Base-by-base conservation (phyloP, 2,888 invertebrate genomes). In the Stenurella melanura region DNA sequence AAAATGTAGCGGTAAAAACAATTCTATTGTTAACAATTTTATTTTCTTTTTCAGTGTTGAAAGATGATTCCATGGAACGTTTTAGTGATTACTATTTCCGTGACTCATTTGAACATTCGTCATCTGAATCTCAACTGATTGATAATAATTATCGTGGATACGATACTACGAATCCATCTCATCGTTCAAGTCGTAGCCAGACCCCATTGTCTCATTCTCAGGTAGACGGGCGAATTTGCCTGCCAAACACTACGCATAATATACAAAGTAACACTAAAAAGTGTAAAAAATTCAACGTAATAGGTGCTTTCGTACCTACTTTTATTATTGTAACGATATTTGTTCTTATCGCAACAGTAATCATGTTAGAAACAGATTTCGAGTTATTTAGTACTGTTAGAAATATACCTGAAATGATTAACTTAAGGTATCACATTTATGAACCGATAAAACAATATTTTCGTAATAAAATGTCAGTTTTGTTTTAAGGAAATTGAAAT, bases 361-460 rank as follows among this genome's bases (percentile, higher is more conserved):
- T 96, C 42, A 90, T 96, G 74, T 92, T 96, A 89, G 96, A 96
- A 89, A 95, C 95, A 18, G 96, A 96, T 88, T 93, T 93, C 87
- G 92, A 94, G 73, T 88, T 94, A 34, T 92, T 96, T 82, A 92
- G 93, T 75, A 91, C 92, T 50, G 89, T 96, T 77, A 92, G 94
- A 77, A 93, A 94, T 86, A 92, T 94, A 86, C 96, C 96, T 34
- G 96, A 96, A 90, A 93, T 96, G 90, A 85, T 93, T 54, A 92
- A 94, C 67, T 91, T 96, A 74, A 92, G 94, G 78, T 93, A 94
- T 83, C 95, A 96, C 86, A 95, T 96, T 90, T 97, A 96, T 90
- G 93, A 94, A 85, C 96, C 96, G 26, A 91, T 96, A 74, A 96
- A 96, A 89, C 94, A 96, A 86, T 95, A 94, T 89, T 89, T 95